A percentile compares a stretch with the other conserved stretches of the same genome.
phyloP scores from a whole-genome alignment of 1,140 invertebrate species.

The Hermetia illucens region DNA sequence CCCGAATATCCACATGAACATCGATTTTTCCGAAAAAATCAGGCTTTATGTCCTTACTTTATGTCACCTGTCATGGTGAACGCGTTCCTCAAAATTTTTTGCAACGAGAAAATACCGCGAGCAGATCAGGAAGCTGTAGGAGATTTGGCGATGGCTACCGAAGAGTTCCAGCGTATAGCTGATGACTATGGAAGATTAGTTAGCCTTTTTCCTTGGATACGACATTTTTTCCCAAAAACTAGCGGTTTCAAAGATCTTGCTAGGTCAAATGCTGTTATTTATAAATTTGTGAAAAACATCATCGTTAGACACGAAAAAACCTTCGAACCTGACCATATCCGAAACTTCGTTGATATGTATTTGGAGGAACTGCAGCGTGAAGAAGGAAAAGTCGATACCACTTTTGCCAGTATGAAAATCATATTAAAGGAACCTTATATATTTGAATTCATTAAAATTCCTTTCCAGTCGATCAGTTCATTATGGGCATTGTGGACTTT shows the following conservation, averaged over 20 bases:
- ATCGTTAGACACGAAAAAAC: conserved; percentile 28
- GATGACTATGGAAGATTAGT: conserved; percentile 42
- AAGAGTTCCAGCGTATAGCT: conserved; percentile 33
- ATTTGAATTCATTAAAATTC: conserved; percentile 3
- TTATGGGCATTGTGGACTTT: conserved; percentile 38
- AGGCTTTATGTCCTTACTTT: conserved; percentile 32
- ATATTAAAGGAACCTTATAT: too few relatives aligned
- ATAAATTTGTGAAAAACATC: conserved; percentile 26
- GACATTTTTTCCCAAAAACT: conserved; percentile 37
- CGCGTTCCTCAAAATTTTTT: conserved; percentile 33
- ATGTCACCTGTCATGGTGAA: conserved; percentile 35
- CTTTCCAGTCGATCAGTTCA: conserved; percentile 40
- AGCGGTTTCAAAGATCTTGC: conserved; percentile 36
- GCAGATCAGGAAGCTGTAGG: conserved; percentile 28
- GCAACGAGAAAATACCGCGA: conserved; percentile 28
- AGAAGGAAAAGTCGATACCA: conserved; percentile 13
- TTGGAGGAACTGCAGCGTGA: conserved; percentile 32
- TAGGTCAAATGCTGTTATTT: conserved; percentile 25
- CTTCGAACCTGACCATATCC: conserved; percentile 30
- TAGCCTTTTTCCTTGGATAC: conserved; percentile 42
- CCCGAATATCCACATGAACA: conserved; percentile 35
- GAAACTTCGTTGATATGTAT: conserved; percentile 38
- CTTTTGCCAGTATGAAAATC: conserved; percentile 22
- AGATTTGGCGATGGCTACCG: conserved; percentile 23
- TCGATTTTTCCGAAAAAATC: conserved; percentile 31